Percentiles rank a stretch among this genome's conserved stretches.
Conservation (phyloP, 2,113 vertebrate species). For the Carassius carassius region DNA sequence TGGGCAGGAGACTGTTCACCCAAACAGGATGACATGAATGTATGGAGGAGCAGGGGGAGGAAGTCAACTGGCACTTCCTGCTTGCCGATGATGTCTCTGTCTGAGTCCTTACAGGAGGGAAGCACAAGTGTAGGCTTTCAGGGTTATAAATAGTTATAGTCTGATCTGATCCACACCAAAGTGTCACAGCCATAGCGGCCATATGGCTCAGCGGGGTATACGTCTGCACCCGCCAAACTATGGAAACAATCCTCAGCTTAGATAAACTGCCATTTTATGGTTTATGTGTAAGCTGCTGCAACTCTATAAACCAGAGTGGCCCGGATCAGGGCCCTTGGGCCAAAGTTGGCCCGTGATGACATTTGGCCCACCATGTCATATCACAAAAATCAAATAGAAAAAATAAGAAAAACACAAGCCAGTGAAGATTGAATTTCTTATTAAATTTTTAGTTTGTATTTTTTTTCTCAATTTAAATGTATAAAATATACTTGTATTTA, state of each 20-base stretch:
- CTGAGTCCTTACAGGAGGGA: conserved; percentile 36
- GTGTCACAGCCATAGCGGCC: conserved; percentile 23
- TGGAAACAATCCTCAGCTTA: not conserved
- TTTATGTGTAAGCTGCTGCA: not conserved
- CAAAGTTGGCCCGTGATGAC: too few species aligned
- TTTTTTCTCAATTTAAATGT: too few species aligned
- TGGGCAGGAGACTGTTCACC: conserved; percentile 33
- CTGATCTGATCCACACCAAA: not conserved
- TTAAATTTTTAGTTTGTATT: too few species aligned
- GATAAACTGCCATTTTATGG: not conserved
- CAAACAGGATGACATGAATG: conserved; percentile 50
- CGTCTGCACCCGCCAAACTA: not conserved
- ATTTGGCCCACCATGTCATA: not conserved
- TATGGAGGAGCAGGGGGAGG: conserved; percentile 38
- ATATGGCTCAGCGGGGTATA: not conserved
- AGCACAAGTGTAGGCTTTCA: conserved; percentile 35
- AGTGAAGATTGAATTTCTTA: too few species aligned
- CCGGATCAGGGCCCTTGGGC: too few species aligned
- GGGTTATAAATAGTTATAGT: conserved; percentile 44
- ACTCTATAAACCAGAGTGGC: not conserved
- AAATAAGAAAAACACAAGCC: too few species aligned
- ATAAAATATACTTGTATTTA: too few species aligned
- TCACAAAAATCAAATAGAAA: too few species aligned
- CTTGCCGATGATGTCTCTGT: conserved; percentile 22
- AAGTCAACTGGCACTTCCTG: conserved; percentile 51